phyloP scores from a whole-genome alignment of 2,113 vertebrate species.

The Clarias macrocephalus region DNA sequence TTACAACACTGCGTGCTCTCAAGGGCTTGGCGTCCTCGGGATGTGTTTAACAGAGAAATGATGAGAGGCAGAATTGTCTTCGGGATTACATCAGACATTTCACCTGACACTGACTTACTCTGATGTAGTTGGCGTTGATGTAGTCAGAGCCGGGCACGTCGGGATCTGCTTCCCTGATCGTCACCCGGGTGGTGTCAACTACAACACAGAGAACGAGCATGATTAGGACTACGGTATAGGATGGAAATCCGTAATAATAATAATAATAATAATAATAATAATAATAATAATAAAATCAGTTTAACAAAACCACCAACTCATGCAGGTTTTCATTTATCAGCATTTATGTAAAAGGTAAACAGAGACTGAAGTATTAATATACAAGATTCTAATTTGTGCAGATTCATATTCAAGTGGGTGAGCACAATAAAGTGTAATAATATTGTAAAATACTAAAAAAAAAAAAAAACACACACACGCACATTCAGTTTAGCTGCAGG shows the following conservation, averaged over 20 bases:
- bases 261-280: not conserved
- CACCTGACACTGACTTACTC: constrained; percentile 64
- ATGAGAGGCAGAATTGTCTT: not conserved
- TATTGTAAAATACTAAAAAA: not conserved
- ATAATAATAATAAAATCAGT: not conserved
- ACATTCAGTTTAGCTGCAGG: not conserved
- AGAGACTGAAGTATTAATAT: not conserved
- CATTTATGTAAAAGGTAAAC: not conserved
- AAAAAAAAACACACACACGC: not conserved
- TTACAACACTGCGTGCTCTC: not conserved
- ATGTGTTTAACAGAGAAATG: not conserved
- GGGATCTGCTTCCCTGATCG: constrained; percentile 71
- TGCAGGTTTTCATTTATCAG: not conserved
- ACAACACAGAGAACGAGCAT: constrained; percentile 28
- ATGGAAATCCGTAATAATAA: too few relatives aligned
- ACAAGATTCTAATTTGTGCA: not conserved
- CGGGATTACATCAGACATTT: not conserved
- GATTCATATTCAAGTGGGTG: not conserved
- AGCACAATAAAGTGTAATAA: not conserved
- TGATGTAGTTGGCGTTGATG: constrained; percentile 87
- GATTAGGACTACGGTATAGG: not conserved
- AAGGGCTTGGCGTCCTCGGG: not conserved
- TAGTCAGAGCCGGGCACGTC: constrained; percentile 77
- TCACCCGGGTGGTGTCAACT: constrained; percentile 83
- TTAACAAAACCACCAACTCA: not conserved